Evolutionary conservation across 2,888 invertebrate species (phyloP).

Genomic region (Caenorhabditis panamensis): DNA sequence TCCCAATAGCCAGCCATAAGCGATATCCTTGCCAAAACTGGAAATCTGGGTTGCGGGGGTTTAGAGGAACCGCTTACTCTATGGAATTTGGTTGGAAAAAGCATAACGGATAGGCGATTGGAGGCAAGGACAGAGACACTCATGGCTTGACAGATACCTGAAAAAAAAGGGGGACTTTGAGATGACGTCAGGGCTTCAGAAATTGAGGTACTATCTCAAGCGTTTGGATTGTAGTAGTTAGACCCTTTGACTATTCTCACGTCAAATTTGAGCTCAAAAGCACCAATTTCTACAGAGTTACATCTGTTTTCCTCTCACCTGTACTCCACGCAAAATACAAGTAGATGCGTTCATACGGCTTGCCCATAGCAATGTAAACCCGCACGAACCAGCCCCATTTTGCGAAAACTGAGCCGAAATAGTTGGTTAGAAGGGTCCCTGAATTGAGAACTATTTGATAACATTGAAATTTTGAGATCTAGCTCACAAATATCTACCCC

Average conservation of each 20-base stretch:
- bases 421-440: constrained; percentile 54
- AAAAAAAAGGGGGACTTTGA: neutral
- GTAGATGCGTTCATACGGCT: constrained; percentile 29
- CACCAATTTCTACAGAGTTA: no score
- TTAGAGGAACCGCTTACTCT: constrained; percentile 26
- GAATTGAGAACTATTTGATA: neutral
- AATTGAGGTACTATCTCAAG: no score
- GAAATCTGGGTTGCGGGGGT: neutral
- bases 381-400: constrained; percentile 43
- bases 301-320: no score
- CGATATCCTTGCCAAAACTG: constrained; percentile 47
- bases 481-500: constrained; percentile 54
- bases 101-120: constrained; percentile 50
- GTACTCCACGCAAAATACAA: constrained; percentile 58
- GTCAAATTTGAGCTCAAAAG: no score
- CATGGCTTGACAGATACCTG: constrained; percentile 61
- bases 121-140: constrained; percentile 45
- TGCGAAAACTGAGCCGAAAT: constrained; percentile 53
- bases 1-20: constrained; percentile 29
- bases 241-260: no score
- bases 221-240: no score
- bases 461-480: neutral
- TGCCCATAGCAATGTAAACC: constrained; percentile 36
- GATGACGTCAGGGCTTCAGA: neutral
- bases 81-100: constrained; percentile 47